Evolutionary conservation across 2,888 invertebrate species (phyloP), one percentile per base, ranked within the genome.

Genomic region (Patella ulyssiponensis): DNA sequence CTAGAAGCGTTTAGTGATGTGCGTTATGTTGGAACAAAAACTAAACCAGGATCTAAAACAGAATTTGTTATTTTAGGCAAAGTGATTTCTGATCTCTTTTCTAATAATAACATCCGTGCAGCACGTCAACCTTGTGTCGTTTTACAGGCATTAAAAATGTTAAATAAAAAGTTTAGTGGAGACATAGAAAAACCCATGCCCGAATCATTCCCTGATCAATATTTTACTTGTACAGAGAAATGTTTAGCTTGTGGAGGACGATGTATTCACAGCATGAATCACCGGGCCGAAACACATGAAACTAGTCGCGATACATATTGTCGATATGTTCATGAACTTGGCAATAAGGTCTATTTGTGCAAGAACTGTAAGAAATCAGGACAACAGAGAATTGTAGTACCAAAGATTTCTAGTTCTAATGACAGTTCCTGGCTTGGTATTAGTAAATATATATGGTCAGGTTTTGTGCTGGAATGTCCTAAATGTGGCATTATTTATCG

Each of bases 361-460:
- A 91, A 91, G 89, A 91, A 91, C 84, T 77, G 82, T 64, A 92
- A 92, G 76, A 93, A 94, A 86, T 94, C 94, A 86, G 95, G 95
- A 1, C 93, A 93, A 79, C 93, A 93, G 86, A 92, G 93, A 12
- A 90, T 94, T 15, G 95, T 95, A 5, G 93, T 93, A 44, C 94
- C 94, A 7, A 92, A 93, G 83, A 91, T 92, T 51, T 91, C 91
- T 4, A 90, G 92, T 52, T 91, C 92, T 5, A 87, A 85, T 75
- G 93, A 93, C 78, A 93, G 92, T 83, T 93, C 94, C 9, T 95
- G 95, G 95, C 93, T 94, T 75, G 95, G 95, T 53, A 91, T 95
- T 71, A 94, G 95, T 1, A 95, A 94, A 86, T 95, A 94, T 88
- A 95, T 95, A 1, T 96, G 95, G 95, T 94, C 95, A 73, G 96